Conservation (phyloP, 1,140 invertebrate species). For the Drosophila obscura region DNA sequence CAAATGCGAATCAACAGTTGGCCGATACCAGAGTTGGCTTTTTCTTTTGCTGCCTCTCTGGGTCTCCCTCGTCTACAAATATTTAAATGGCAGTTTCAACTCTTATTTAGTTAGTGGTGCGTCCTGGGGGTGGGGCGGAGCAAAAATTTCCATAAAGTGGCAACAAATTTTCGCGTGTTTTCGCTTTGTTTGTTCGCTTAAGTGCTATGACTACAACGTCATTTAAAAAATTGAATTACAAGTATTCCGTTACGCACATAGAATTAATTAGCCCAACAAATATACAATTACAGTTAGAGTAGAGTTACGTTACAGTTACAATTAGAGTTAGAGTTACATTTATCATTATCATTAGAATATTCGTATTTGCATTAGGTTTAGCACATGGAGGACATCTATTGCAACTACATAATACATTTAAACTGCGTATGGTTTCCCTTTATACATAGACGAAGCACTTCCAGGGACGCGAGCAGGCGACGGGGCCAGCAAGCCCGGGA, state of each 20-base stretch:
- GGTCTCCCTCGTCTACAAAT: conserved; percentile 36
- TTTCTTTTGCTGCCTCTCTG: conserved; percentile 3
- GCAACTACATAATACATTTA: conserved; percentile 79
- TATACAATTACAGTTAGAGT: conserved; percentile 52
- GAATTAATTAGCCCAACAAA: conserved; percentile 73
- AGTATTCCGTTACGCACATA: conserved; percentile 50
- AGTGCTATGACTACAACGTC: conserved; percentile 78
- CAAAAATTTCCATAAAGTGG: conserved; percentile 43
- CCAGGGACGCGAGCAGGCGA: conserved; percentile 10
- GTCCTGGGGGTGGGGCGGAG: conserved; percentile 3
- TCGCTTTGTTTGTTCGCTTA: conserved; percentile 57
- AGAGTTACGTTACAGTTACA: conserved; percentile 19
- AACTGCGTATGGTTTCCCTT: conserved; percentile 53
- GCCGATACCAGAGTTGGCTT: neutral
- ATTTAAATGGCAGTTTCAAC: conserved; percentile 72
- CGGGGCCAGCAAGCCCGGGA: too few relatives aligned
- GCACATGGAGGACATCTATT: conserved; percentile 83
- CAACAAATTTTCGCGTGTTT: conserved; percentile 42
- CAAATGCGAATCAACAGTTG: conserved; percentile 49
- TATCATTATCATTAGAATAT: conserved; percentile 48
- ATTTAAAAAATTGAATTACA: conserved; percentile 74
- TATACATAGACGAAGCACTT: conserved; percentile 40
- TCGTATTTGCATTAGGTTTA: conserved; percentile 70
- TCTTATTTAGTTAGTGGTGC: conserved; percentile 27
- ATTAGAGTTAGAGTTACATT: conserved; percentile 34